A percentile compares a stretch with the other conserved stretches of the same genome.
Conservation (phyloP, 2,888 invertebrate species). For the Leptothorax acervorum region DNA sequence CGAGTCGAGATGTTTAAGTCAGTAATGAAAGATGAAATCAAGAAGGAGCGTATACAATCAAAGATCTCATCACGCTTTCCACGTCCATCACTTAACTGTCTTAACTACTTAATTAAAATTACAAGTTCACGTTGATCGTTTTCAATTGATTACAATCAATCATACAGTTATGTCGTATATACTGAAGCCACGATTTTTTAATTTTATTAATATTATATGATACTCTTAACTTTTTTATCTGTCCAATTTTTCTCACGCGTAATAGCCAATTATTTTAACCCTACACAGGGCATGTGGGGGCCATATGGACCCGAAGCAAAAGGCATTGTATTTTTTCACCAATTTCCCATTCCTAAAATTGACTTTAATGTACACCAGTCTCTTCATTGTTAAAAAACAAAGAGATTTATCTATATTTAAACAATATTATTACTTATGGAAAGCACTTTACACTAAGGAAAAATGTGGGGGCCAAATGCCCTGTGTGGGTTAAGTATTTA, state of each 20-base stretch:
- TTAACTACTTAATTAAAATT: constrained; percentile 43
- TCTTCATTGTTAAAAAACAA: too few relatives aligned
- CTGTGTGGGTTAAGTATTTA: constrained; percentile 52
- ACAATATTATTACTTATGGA: too few relatives aligned
- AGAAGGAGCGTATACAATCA: constrained; percentile 25
- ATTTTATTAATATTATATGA: not conserved
- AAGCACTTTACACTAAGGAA: too few relatives aligned
- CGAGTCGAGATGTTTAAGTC: not conserved
- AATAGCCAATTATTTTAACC: constrained; percentile 66
- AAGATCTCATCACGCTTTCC: constrained; percentile 29
- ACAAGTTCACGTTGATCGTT: constrained; percentile 2
- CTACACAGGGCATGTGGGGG: too few relatives aligned
- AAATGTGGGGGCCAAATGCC: too few relatives aligned
- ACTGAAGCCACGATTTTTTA: not conserved
- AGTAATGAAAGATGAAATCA: constrained; percentile 43
- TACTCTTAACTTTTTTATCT: not conserved
- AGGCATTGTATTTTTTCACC: too few relatives aligned
- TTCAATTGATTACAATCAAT: not conserved
- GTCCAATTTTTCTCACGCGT: not conserved
- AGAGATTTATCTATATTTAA: too few relatives aligned
- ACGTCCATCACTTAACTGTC: constrained; percentile 35
- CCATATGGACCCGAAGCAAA: too few relatives aligned
- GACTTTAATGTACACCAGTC: too few relatives aligned
- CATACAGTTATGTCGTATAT: not conserved
- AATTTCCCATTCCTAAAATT: too few relatives aligned